phyloP scores from a whole-genome alignment of 2,113 vertebrate genomes.

The Heterotilapia buettikoferi region DNA sequence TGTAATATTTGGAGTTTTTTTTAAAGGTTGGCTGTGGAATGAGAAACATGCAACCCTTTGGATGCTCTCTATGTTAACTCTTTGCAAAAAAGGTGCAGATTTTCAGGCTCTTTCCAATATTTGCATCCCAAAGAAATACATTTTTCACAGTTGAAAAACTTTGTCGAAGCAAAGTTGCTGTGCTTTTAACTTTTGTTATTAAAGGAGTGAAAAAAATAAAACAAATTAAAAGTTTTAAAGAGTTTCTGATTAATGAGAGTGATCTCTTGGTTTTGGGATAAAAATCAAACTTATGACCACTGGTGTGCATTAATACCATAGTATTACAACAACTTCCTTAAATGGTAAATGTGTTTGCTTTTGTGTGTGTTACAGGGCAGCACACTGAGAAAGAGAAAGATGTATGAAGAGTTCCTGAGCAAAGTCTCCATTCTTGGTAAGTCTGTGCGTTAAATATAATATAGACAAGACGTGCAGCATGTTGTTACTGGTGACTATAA shows the following conservation, averaged over 20 bases:
- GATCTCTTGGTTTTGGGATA: background rate
- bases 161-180: background rate
- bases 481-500: background rate
- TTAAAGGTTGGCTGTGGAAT: background rate
- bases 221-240: background rate
- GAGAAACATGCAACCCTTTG: background rate
- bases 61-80: background rate
- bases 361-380: conserved; percentile 78
- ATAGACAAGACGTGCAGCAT: background rate
- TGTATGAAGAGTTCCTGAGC: conserved; percentile 97
- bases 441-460: conserved; percentile 11
- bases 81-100: background rate
- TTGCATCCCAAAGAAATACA: background rate
- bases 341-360: background rate
- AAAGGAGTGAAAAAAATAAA: background rate
- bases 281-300: background rate
- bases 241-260: background rate
- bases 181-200: background rate
- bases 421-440: conserved; percentile 97
- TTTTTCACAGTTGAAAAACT: background rate
- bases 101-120: background rate
- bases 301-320: background rate
- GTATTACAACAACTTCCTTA: background rate
- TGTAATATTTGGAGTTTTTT: background rate
- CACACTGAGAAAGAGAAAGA: conserved; percentile 93